These are phyloP conservation scores for Heliconius congener DNA, from an alignment of 1,140 invertebrate species.

Conservation along the genomic window DNA sequence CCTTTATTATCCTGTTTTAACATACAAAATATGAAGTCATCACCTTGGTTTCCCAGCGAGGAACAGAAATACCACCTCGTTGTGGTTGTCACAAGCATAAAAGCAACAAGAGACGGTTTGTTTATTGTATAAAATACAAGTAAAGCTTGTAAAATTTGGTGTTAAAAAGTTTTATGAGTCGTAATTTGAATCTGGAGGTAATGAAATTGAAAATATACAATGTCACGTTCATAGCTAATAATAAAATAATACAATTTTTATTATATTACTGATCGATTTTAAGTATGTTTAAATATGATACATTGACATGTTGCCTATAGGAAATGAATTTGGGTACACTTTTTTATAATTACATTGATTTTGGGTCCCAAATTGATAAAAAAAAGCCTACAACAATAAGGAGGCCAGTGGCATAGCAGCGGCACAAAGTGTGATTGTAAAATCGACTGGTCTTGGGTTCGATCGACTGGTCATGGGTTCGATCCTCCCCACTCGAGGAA, in stretches of 20 bases:
- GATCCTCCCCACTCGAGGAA: too few species aligned
- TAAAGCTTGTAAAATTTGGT: not conserved
- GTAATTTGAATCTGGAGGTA: not conserved
- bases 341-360: too few species aligned
- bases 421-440: too few species aligned
- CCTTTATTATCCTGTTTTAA: not conserved
- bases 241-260: not conserved
- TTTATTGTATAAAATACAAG: not conserved
- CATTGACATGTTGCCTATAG: too few species aligned
- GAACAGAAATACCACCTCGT: not conserved
- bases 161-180: not conserved
- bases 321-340: too few species aligned
- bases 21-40: not conserved
- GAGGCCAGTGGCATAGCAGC: too few species aligned
- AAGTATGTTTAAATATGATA: not conserved
- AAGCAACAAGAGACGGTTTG: slow-evolving; percentile 5
- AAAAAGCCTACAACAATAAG: too few species aligned
- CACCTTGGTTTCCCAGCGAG: not conserved
- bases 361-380: too few species aligned
- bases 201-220: not conserved
- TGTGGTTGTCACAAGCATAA: not conserved
- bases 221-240: not conserved
- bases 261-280: not conserved
- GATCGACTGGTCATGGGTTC: too few species aligned
- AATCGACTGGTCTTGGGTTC: too few species aligned